A percentile compares a stretch with the other conserved stretches of the same genome.
Conservation (phyloP, 2,888 invertebrate species). For the Eudemis profundana region DNA sequence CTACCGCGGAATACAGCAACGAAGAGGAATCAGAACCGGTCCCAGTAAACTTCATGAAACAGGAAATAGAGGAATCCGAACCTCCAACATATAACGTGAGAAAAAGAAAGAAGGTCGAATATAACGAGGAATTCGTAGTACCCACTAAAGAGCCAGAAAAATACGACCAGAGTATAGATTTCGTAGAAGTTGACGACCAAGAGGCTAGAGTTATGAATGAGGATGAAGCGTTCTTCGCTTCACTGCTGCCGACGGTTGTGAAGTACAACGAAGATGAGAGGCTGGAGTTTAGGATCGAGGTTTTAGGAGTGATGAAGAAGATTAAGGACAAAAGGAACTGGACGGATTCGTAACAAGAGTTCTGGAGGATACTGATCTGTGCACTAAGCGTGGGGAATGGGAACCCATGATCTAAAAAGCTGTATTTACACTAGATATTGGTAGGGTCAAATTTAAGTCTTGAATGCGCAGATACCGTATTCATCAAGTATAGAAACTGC, state of each 20-base stretch:
- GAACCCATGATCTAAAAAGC: too few relatives aligned
- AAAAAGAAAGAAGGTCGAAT: constrained; percentile 54
- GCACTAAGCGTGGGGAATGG: too few relatives aligned
- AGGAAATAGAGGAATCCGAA: constrained; percentile 49
- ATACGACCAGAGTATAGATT: constrained; percentile 57
- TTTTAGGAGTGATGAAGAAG: constrained; percentile 71
- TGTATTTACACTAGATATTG: too few relatives aligned
- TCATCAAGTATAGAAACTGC: too few relatives aligned
- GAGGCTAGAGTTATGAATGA: constrained; percentile 79
- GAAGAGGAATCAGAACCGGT: constrained; percentile 33
- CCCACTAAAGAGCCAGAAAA: constrained; percentile 40
- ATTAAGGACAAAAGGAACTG: constrained; percentile 69
- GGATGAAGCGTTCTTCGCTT: constrained; percentile 80
- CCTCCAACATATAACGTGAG: constrained; percentile 47
- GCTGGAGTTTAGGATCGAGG: constrained; percentile 75
- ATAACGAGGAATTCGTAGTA: constrained; percentile 36
- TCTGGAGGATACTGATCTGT: neutral
- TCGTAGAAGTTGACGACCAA: constrained; percentile 62
- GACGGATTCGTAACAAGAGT: constrained; percentile 45
- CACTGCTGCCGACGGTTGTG: constrained; percentile 73
- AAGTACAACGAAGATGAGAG: constrained; percentile 76
- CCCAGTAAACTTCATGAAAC: constrained; percentile 50
- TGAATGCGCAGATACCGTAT: too few relatives aligned
- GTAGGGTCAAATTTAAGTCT: too few relatives aligned
- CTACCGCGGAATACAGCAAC: constrained; percentile 46